phyloP scores from a whole-genome alignment of 2,797 vertebrate genomes.

The Melopsittacus undulatus region DNA sequence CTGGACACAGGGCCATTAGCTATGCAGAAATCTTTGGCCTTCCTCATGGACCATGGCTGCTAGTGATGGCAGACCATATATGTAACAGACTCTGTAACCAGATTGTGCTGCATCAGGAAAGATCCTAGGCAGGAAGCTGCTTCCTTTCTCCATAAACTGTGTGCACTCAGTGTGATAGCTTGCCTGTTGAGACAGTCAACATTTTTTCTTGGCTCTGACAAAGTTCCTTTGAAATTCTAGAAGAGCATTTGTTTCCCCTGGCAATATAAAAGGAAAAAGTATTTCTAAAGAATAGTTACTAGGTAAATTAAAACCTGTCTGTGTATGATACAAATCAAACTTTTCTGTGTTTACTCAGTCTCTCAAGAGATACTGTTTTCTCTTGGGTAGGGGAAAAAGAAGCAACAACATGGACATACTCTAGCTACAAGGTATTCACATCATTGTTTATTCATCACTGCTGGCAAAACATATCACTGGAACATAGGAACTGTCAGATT shows the following conservation, averaged over 20 bases:
- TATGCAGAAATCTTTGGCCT: not conserved
- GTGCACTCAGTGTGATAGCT: not conserved
- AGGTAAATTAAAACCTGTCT: conserved; percentile 29
- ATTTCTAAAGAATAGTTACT: conserved; percentile 21
- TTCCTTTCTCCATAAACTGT: not conserved
- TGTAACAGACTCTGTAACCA: not conserved
- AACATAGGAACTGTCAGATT: conserved; percentile 48
- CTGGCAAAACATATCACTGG: conserved; percentile 43
- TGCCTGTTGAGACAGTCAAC: conserved; percentile 18
- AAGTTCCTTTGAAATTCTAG: conserved; percentile 35
- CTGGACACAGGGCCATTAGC: not conserved
- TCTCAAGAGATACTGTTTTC: conserved; percentile 23
- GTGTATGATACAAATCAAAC: conserved; percentile 15
- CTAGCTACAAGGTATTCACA: conserved; percentile 33
- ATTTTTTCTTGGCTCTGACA: not conserved
- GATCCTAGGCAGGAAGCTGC: not conserved
- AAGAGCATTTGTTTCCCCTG: conserved; percentile 22
- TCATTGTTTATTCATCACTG: conserved; percentile 59
- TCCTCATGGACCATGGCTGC: not conserved
- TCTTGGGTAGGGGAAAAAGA: conserved; percentile 29
- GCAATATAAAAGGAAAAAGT: not conserved
- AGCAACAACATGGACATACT: not conserved
- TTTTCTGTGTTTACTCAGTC: conserved; percentile 4
- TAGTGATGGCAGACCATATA: not conserved
- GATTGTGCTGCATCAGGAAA: not conserved